Percentiles rank a stretch among this genome's conserved stretches.
Evolutionary conservation across 2,797 vertebrate genomes (phyloP).

Genomic region (Leuciscus waleckii): DNA sequence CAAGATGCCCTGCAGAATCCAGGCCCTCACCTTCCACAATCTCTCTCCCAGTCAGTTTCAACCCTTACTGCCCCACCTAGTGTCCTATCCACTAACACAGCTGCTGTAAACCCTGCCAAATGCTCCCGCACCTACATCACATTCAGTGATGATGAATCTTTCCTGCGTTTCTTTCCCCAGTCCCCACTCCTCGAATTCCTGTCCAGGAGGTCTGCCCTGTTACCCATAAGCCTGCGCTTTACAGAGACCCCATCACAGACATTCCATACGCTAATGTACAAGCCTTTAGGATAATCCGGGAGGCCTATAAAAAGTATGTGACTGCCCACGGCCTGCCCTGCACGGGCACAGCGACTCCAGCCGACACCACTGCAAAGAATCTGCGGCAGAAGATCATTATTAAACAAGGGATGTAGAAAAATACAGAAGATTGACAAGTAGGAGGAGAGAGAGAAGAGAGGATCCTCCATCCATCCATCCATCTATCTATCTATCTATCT

Average conservation of each 20-base stretch:
- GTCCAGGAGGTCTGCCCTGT: conserved; percentile 91
- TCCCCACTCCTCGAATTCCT: conserved; percentile 75
- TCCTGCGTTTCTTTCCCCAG: conserved; percentile 81
- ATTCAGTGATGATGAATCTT: conserved; percentile 91
- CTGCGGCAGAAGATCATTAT: conserved; percentile 87
- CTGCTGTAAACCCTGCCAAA: conserved; percentile 67
- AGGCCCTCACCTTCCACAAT: conserved; percentile 9
- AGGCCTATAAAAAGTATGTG: conserved; percentile 94
- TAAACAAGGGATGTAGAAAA: conserved; percentile 75
- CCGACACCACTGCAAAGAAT: conserved; percentile 75
- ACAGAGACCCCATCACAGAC: conserved; percentile 94
- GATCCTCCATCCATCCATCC: background rate
- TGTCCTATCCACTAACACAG: conserved; percentile 54
- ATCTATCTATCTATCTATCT: too few species aligned
- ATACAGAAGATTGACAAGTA: background rate
- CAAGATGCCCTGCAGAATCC: conserved; percentile 78
- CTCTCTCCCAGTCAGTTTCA: conserved; percentile 39
- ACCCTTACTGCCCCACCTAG: background rate
- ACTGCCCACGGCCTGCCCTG: conserved; percentile 91
- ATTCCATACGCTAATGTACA: conserved; percentile 91
- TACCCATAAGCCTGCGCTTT: conserved; percentile 89
- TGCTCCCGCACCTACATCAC: conserved; percentile 93
- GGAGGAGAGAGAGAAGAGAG: background rate
- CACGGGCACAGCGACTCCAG: conserved; percentile 68
- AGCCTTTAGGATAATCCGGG: conserved; percentile 94